These are phyloP conservation scores for Meiosimyza platycephala DNA, from an alignment of 2,888 invertebrate genomes.

Conservation along the genomic window DNA sequence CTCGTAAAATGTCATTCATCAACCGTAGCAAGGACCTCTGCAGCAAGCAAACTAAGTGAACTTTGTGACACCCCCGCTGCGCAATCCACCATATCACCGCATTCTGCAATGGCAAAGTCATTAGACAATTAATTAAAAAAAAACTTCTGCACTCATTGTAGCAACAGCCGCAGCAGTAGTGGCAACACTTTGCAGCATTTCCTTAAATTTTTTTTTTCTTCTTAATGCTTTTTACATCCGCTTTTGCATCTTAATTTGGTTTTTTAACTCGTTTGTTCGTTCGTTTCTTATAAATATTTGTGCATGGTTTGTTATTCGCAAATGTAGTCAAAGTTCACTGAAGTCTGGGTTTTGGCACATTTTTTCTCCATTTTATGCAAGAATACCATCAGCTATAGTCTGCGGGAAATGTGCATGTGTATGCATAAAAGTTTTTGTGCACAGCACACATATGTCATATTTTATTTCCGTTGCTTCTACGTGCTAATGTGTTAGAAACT, in stretches of 20 bases:
- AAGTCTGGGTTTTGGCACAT: constrained; percentile 21
- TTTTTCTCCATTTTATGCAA: neutral
- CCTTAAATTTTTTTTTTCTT: constrained; percentile 10
- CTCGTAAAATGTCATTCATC: constrained; percentile 8
- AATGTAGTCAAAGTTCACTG: constrained; percentile 43
- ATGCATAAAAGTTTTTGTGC: constrained; percentile 15
- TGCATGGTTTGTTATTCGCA: constrained; percentile 15
- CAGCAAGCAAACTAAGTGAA: neutral
- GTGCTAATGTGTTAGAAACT: no score
- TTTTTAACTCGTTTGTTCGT: neutral
- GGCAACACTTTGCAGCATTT: constrained; percentile 13
- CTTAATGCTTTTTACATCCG: neutral
- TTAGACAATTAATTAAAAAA: constrained; percentile 42
- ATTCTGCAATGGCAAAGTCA: constrained; percentile 30
- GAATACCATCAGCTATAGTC: neutral
- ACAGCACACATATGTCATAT: constrained; percentile 15
- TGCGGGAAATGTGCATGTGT: neutral
- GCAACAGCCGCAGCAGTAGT: no score
- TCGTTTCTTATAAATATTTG: neutral
- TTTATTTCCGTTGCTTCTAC: constrained; percentile 30
- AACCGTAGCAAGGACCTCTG: neutral
- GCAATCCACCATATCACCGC: neutral
- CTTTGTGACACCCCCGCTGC: neutral
- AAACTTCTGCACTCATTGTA: constrained; percentile 28
- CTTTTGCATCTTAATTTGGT: neutral